These are phyloP conservation scores for Metaphire vulgaris DNA, from an alignment of 1,140 invertebrate species.

Conservation along the genomic window DNA sequence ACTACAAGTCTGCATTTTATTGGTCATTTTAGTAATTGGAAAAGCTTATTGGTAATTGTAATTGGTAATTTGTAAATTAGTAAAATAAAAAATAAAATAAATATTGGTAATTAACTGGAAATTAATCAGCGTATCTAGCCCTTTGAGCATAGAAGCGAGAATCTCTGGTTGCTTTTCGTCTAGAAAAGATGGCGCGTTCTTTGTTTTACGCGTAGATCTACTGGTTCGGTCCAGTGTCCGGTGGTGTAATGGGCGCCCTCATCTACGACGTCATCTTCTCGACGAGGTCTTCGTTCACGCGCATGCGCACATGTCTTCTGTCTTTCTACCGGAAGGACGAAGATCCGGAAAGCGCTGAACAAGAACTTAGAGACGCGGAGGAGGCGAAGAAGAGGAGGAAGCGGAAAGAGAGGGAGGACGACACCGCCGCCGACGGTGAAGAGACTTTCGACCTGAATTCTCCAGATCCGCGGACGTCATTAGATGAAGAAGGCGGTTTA, in stretches of 20 bases:
- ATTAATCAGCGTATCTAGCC: too few species aligned
- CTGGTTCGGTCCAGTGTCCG: constrained; percentile 22
- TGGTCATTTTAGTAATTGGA: too few species aligned
- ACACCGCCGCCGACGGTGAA: too few species aligned
- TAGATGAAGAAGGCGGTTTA: not conserved
- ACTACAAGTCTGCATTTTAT: too few species aligned
- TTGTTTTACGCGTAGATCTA: too few species aligned
- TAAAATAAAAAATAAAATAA: too few species aligned
- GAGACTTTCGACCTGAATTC: not conserved
- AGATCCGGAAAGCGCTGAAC: not conserved
- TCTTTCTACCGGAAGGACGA: constrained; percentile 2
- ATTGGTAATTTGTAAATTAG: too few species aligned
- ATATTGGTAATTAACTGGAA: too few species aligned
- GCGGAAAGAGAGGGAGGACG: not conserved
- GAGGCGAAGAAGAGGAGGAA: not conserved
- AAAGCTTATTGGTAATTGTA: too few species aligned
- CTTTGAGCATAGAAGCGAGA: too few species aligned
- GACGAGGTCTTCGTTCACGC: constrained; percentile 5
- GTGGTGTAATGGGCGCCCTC: constrained; percentile 9
- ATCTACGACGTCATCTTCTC: constrained; percentile 20
- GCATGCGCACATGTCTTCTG: constrained; percentile 7
- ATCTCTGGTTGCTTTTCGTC: too few species aligned
- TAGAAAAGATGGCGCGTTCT: too few species aligned
- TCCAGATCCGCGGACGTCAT: not conserved
- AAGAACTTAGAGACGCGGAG: not conserved